phyloP scores from a whole-genome alignment of 2,888 invertebrate species.

The Brachypalpus laphriformis region DNA sequence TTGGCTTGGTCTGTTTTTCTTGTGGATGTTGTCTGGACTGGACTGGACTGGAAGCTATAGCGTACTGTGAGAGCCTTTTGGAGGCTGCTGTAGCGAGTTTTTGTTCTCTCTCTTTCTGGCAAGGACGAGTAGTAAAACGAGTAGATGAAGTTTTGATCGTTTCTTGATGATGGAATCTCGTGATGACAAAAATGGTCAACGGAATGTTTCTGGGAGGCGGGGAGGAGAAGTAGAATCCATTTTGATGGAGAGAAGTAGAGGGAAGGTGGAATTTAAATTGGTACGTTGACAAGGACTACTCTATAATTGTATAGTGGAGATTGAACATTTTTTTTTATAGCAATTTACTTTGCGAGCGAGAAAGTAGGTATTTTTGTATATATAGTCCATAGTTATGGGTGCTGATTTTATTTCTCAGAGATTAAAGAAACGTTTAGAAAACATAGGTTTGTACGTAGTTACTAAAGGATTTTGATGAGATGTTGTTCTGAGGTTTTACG shows the following conservation, averaged over 20 bases:
- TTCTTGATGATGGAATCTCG: slow-evolving; percentile 65
- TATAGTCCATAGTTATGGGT: too few relatives aligned
- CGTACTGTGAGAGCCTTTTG: background rate
- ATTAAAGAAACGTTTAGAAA: too few relatives aligned
- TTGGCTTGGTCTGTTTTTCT: background rate
- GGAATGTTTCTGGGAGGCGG: background rate
- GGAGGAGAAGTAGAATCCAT: background rate
- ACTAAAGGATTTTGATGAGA: too few relatives aligned
- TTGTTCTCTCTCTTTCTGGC: background rate
- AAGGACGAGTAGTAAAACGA: slow-evolving; percentile 48
- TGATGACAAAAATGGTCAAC: slow-evolving; percentile 63
- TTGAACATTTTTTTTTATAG: background rate
- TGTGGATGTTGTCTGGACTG: slow-evolving; percentile 8
- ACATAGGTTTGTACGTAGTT: too few relatives aligned
- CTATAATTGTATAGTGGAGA: background rate
- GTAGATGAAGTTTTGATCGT: slow-evolving; percentile 38
- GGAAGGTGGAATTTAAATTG: slow-evolving; percentile 58
- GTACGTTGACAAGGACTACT: slow-evolving; percentile 42
- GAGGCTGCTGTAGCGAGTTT: too few relatives aligned
- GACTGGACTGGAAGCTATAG: background rate
- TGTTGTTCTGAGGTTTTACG: too few relatives aligned
- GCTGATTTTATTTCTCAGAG: too few relatives aligned
- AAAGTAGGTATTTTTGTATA: too few relatives aligned
- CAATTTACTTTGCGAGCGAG: background rate
- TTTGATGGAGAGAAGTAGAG: slow-evolving; percentile 11